phyloP scores from a whole-genome alignment of 1,140 invertebrate genomes.

The Drosophila pachea region DNA sequence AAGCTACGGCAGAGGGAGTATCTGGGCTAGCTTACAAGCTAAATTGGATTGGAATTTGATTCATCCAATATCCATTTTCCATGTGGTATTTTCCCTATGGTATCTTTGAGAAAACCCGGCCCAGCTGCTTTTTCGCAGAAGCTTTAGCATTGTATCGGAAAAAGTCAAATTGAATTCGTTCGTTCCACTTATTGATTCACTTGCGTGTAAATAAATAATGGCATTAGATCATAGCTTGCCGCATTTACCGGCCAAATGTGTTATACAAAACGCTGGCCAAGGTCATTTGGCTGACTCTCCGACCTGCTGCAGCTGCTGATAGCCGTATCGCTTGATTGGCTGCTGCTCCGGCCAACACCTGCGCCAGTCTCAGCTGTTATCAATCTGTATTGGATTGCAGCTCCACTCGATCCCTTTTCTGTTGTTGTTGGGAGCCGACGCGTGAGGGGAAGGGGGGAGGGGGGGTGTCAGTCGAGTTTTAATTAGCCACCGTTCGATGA shows the following conservation, averaged over 20 bases:
- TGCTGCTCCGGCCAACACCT: background rate
- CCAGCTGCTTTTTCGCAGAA: no score
- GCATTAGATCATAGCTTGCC: background rate
- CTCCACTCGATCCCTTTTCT: conserved; percentile 1
- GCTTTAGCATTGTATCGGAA: no score
- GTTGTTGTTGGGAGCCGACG: no score
- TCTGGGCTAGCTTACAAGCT: no score
- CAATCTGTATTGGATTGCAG: conserved; percentile 19
- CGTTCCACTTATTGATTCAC: background rate
- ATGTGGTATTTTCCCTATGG: no score
- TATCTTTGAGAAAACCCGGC: no score
- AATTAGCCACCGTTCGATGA: conserved; percentile 32
- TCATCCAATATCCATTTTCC: no score
- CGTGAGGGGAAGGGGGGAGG: no score
- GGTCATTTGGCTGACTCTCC: conserved; percentile 3
- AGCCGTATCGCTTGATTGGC: conserved; percentile 17
- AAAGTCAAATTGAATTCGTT: no score
- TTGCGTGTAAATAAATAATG: background rate
- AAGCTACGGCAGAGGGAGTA: no score
- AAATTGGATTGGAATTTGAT: no score
- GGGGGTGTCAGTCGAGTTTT: no score
- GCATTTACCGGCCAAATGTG: background rate
- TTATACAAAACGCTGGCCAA: conserved; percentile 4
- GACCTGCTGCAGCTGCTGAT: conserved; percentile 13
- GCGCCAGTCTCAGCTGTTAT: conserved; percentile 17